Conservation (phyloP, 2,797 vertebrate genomes). For the Notamacropus eugenii region DNA sequence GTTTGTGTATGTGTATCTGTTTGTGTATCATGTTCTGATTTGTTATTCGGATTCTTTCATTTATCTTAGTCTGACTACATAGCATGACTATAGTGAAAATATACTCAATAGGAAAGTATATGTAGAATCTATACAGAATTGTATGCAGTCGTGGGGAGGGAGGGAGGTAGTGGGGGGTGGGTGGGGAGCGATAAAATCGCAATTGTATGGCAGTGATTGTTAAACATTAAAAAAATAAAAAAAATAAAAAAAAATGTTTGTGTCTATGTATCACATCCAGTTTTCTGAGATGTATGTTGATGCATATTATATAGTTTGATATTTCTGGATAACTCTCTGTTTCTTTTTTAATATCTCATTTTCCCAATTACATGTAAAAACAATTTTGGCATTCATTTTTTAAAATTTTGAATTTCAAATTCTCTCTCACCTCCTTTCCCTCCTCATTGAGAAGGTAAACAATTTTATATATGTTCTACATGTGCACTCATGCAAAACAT, state of each 20-base stretch:
- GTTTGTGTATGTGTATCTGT: no score
- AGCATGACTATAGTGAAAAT: no score
- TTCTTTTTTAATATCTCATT: not conserved
- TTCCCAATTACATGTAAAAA: not conserved
- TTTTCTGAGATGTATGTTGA: not conserved
- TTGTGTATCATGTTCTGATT: no score
- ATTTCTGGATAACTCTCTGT: not conserved
- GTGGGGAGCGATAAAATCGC: no score
- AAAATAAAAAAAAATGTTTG: not conserved
- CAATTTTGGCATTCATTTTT: not conserved
- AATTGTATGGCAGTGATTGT: no score
- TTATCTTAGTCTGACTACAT: no score
- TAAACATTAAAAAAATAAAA: no score
- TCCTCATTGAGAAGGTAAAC: not conserved
- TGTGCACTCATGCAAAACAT: not conserved
- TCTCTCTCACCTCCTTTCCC: not conserved
- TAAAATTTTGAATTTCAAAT: not conserved
- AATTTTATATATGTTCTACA: not conserved
- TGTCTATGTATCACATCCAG: not conserved
- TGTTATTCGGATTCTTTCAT: no score
- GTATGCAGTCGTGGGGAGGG: no score
- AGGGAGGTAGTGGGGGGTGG: no score
- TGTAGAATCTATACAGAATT: no score
- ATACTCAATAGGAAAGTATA: no score
- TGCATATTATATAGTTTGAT: not conserved